Evolutionary conservation across 2,113 vertebrate species (phyloP), one percentile per base, ranked within the genome.

Genomic region (Semicossyphus pulcher): DNA sequence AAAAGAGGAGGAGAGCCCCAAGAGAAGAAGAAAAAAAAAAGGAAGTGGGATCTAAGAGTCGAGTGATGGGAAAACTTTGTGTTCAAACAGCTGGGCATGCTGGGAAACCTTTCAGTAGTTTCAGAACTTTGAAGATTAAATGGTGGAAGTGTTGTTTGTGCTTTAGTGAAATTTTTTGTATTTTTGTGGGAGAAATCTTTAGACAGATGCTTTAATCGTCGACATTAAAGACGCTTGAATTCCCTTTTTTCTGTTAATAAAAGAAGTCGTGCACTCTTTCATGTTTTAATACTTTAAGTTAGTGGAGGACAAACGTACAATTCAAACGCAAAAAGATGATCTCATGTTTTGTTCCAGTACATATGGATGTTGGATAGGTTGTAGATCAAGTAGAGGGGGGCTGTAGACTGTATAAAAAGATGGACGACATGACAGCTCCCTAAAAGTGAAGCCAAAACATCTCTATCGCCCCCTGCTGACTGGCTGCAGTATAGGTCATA

Each of bases 91-190:
- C 77, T 78, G 57, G 45, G 54, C 60, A 70, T 78, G 77, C 64
- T 45, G 63, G 51, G 21, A 75, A 67, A 45, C 51, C 62, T 91
- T 90, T 88, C 64, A 78, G 73, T 45, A 64, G 84, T 84, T 49
- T 61, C 80, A 77, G 70, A 78, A 36, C 65, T 90, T 88, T 92
- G 88, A 89, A 89, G 92, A 91, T 72, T 54, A 56, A 72, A 70
- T 53, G 39, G 34, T 9, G 20, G 39, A 23, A 26, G 44, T 48
- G 69, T 36, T 65, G 61, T 51, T 54, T 45, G 57, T 69, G 86
- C 75, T 78, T 83, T 56, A 76, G 80, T 80, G 80, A 83, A 69
- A 81, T 86, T 83, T 87, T 78, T n/a, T n/a, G n/a, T n/a, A n/a
- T n/a, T n/a, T 61, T 72, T 60, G 76, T 53, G 61, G 56, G 71